phyloP scores from a whole-genome alignment of 2,888 invertebrate species.

The Calliopum simillimum region DNA sequence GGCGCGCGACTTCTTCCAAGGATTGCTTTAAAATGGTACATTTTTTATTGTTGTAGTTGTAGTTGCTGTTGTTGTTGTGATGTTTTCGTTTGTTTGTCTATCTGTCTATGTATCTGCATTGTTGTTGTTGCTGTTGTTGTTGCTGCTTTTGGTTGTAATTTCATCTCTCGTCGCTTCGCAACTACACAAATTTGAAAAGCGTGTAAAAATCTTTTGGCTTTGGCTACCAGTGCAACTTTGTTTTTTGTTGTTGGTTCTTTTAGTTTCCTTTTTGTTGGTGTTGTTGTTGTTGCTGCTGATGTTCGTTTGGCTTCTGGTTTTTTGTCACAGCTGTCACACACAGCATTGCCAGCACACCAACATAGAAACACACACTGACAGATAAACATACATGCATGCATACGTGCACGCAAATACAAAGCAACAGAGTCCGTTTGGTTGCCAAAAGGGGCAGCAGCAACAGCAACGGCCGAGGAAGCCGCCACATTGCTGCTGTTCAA shows the following conservation, averaged over 20 bases:
- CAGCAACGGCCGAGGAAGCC: conserved; percentile 13
- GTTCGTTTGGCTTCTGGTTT: conserved; percentile 28
- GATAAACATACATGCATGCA: not conserved
- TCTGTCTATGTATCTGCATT: conserved; percentile 8
- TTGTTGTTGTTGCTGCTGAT: conserved; percentile 34
- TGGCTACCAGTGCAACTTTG: conserved; percentile 7
- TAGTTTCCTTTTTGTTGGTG: conserved; percentile 44
- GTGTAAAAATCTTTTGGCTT: conserved; percentile 40
- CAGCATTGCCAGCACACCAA: conserved; percentile 26
- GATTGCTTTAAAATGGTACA: conserved; percentile 33
- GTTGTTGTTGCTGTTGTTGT: conserved; percentile 16
- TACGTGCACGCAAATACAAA: not conserved
- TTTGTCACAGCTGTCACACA: conserved; percentile 58
- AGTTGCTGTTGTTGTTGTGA: conserved; percentile 18
- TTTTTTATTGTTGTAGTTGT: conserved; percentile 28
- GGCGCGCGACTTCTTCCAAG: not conserved
- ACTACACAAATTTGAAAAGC: conserved; percentile 32
- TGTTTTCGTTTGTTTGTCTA: conserved; percentile 4
- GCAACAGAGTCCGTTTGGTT: not conserved
- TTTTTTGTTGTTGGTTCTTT: conserved; percentile 39
- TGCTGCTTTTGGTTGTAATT: conserved; percentile 51
- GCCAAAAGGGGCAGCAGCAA: conserved; percentile 24
- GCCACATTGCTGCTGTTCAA: conserved; percentile 17
- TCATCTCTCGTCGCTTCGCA: conserved; percentile 13
- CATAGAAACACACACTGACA: conserved; percentile 9